Evolutionary conservation across 2,113 vertebrate genomes (phyloP), one percentile per base, ranked within the genome.

Genomic region (Xiphophorus maculatus): DNA sequence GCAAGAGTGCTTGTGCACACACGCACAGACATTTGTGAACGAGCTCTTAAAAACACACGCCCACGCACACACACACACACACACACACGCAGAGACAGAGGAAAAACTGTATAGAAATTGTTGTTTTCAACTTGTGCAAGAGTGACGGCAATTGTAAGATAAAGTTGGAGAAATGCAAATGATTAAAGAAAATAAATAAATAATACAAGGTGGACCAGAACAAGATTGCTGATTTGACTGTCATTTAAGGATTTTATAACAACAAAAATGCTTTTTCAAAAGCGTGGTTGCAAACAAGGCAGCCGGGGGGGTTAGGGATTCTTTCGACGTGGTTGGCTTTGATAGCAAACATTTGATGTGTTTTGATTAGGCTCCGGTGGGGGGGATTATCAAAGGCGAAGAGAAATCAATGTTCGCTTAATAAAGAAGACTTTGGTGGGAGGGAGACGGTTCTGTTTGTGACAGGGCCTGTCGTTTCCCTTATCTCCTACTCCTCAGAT

Each of bases 331-430:
- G 83, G 79, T 78, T 84, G 89, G 87, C 90, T 90, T 91, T 87
- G 89, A 84, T 85, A 81, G 88, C 85, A 84, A 90, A 87, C 84
- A 89, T 86, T 83, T 90, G 85, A 93, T 90, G 91, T 87, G 85
- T 90, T 93, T 90, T 90, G 92, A 92, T 89, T 87, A 86, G 85
- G 86, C 81, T 86, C 82, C 48, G 84, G 83, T 79, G 84, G 85
- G 83, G 86, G 85, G 81, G 74, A 87, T 93, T 92, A 93, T 93
- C 91, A 91, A 92, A 92, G 85, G 87, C 87, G 90, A 91, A 83
- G 89, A 89, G 85, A 93, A 93, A 93, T 93, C 92, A 92, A 92
- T 93, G 91, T 93, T 91, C 87, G 86, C 90, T 90, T 91, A 91
- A 94, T 91, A 93, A 94, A 93, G 88, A 89, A 81, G 80, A 86